Conservation (phyloP, 2,797 vertebrate species). For the Poeciliopsis presidionis region DNA sequence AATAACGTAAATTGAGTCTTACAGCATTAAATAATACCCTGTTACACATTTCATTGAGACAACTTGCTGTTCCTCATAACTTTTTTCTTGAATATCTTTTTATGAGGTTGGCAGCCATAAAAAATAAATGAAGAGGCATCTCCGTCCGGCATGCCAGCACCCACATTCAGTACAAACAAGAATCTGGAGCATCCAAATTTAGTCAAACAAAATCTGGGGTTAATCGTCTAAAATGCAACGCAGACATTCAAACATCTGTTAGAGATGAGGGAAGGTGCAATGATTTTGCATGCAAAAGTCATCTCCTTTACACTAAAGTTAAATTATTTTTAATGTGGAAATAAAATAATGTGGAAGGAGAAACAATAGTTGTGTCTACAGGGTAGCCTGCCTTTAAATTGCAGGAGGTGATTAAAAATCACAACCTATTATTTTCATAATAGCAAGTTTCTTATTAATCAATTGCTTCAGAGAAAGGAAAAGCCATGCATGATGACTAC, state of each 20-base stretch:
- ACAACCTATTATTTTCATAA: constrained; percentile 29
- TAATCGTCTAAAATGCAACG: constrained; percentile 72
- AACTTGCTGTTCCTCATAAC: not conserved
- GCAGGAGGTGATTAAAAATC: not conserved
- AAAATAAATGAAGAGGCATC: constrained; percentile 62
- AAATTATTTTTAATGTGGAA: constrained; percentile 35
- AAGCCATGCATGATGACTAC: constrained; percentile 15
- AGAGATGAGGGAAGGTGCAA: constrained; percentile 36
- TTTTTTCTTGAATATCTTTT: constrained; percentile 23
- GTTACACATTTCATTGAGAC: not conserved
- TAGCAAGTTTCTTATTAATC: constrained; percentile 14
- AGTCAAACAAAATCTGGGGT: constrained; percentile 68
- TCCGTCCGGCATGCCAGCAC: constrained; percentile 32
- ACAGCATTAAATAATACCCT: constrained; percentile 17
- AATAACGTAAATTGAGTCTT: constrained; percentile 10
- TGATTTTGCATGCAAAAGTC: constrained; percentile 45
- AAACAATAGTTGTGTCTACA: constrained; percentile 17
- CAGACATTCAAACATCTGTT: constrained; percentile 69
- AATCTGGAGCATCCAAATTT: constrained; percentile 80
- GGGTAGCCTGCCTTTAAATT: constrained; percentile 9
- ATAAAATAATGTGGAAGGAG: constrained; percentile 6
- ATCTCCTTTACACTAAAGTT: constrained; percentile 44
- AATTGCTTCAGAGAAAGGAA: constrained; percentile 27
- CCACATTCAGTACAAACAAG: constrained; percentile 54
- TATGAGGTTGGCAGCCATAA: constrained; percentile 41